Conservation (phyloP, 2,888 invertebrate species). For the Tuta absoluta region DNA sequence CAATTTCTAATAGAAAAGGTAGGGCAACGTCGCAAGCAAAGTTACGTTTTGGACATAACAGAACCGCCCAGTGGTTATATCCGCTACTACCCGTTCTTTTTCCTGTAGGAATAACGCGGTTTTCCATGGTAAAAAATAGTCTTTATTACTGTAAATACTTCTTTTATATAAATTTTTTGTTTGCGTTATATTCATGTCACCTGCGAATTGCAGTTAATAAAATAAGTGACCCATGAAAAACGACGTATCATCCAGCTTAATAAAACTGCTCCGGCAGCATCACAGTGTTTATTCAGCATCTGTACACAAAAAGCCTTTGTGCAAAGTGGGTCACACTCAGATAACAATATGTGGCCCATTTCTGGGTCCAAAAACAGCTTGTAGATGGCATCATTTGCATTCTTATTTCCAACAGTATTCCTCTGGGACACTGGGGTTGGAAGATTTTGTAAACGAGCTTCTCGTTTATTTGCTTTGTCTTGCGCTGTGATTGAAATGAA, state of each 20-base stretch:
- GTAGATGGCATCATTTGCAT: conserved; percentile 14
- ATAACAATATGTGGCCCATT: conserved; percentile 19
- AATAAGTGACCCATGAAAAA: not conserved
- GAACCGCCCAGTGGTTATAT: no score
- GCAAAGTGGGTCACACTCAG: conserved; percentile 17
- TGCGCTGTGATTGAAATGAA: no score
- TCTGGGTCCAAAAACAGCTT: conserved; percentile 9
- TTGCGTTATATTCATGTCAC: no score
- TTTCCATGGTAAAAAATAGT: no score
- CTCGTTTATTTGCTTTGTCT: not conserved
- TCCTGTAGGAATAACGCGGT: no score
- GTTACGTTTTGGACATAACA: no score
- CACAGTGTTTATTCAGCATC: not conserved
- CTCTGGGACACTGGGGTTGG: not conserved
- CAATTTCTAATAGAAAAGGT: no score
- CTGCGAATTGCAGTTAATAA: not conserved
- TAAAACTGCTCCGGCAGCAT: not conserved
- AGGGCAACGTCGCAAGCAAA: no score
- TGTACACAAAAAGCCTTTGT: conserved; percentile 17
- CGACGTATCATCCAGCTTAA: not conserved
- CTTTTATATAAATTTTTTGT: no score
- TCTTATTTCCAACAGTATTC: conserved; percentile 13
- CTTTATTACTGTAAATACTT: no score
- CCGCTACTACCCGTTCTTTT: no score
- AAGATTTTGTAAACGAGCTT: not conserved